These are phyloP conservation scores for Salarias fasciatus DNA, from an alignment of 2,797 vertebrate species.

Conservation along the genomic window DNA sequence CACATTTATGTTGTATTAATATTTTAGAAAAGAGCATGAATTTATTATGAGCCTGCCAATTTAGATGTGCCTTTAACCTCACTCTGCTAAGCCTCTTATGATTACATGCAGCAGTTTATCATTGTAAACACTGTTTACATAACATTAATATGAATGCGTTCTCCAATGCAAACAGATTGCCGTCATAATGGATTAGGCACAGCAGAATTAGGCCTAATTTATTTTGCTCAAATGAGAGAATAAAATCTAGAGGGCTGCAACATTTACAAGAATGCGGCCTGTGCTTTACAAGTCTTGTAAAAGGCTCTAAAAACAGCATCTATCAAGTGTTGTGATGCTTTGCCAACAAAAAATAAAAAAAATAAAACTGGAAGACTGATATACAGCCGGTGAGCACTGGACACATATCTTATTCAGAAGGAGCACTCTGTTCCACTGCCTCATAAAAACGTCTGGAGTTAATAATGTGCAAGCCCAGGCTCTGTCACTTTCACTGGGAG, in stretches of 20 bases:
- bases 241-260: constrained; percentile 29
- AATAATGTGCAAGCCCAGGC: constrained; percentile 74
- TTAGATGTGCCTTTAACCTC: constrained; percentile 59
- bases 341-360: too few relatives aligned
- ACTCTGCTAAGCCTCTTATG: constrained; percentile 62
- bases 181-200: constrained; percentile 49
- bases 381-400: constrained; percentile 41
- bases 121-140: constrained; percentile 66
- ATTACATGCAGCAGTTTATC: constrained; percentile 64
- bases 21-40: constrained; percentile 74
- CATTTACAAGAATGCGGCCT: constrained; percentile 27
- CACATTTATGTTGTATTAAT: constrained; percentile 78
- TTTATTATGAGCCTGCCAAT: constrained; percentile 76
- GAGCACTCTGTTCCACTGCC: constrained; percentile 66
- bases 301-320: constrained; percentile 29
- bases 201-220: constrained; percentile 38
- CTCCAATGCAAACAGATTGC: constrained; percentile 42
- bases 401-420: constrained; percentile 74
- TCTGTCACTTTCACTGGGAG: constrained; percentile 73
- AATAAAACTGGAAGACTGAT: constrained; percentile 49
- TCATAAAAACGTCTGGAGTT: constrained; percentile 77
- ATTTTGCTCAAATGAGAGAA: constrained; percentile 33
- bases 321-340: constrained; percentile 32
- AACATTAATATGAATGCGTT: constrained; percentile 66
- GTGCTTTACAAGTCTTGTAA: constrained; percentile 8